Evolutionary conservation across 2,113 vertebrate genomes (phyloP).

Genomic region (Eleginops maclovinus): DNA sequence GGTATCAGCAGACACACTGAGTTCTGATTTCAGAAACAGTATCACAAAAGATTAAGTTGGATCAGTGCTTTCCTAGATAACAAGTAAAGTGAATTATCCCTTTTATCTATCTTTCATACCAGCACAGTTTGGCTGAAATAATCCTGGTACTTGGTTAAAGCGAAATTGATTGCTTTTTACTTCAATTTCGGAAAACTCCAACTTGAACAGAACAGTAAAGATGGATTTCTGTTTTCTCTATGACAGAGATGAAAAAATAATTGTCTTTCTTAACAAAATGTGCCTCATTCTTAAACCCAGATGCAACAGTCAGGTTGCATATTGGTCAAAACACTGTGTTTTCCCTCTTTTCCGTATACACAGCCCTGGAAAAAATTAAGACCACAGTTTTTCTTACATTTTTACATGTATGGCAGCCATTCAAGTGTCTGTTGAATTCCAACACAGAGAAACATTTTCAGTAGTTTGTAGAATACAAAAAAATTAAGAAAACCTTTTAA

Average conservation of each 20-base stretch:
- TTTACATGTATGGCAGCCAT: too few relatives aligned
- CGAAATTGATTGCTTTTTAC: neutral
- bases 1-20: neutral
- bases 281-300: neutral
- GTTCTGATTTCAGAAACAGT: neutral
- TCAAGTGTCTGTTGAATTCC: too few relatives aligned
- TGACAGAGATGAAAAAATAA: neutral
- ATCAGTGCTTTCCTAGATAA: neutral
- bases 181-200: neutral
- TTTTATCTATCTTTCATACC: neutral
- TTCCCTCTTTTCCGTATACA: neutral
- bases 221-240: neutral
- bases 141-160: neutral
- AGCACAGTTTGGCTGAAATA: neutral
- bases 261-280: neutral
- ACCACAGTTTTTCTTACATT: too few relatives aligned
- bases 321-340: slow-evolving; percentile 33
- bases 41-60: neutral
- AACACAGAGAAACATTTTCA: too few relatives aligned
- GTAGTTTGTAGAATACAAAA: too few relatives aligned
- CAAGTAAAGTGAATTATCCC: neutral
- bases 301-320: slow-evolving; percentile 18
- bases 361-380: too few relatives aligned
- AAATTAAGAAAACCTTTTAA: too few relatives aligned
- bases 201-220: too few relatives aligned